Evolutionary conservation across 2,888 invertebrate species (phyloP), one percentile per base, ranked within the genome.

Genomic region (Noctua janthina): DNA sequence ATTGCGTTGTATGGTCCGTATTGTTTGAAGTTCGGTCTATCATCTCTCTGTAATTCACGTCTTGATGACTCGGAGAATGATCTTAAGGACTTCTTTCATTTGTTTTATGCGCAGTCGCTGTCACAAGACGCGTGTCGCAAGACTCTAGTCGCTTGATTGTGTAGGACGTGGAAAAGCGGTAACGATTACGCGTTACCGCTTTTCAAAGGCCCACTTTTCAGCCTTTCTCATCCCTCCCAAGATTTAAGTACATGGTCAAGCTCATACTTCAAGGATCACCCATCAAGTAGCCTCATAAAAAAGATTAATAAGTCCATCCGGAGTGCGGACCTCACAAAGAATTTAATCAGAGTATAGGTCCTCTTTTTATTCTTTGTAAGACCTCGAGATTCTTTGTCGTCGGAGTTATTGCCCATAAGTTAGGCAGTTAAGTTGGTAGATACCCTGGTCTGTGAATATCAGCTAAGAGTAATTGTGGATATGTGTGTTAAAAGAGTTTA

Each of bases 321-420:
- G 43, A 76, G 77, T 82, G 67, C 74, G 81, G 56, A 78, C 59
- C 66, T 69, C 46, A 87, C 87, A 90, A 88, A 88, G 90, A 89
- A 88, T 89, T 89, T 89, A 88, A 89, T 89, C 90, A 89, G 84
- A 46, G 67, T 72, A 68, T 69, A 68, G 64, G 64, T 62, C 76
- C 72, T 74, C 66, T 84, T 88, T 88, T 86, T 88, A 86, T 84
- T 87, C 76, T 23, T 76, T 64, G 43, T 66, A 54, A 46, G 75
- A 74, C 66, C 49, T 49, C 49, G 8, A 51, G 59, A 49, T 83
- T 79, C 74, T 89, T 87, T 87, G 88, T 89, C 51, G 70, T 74
- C 56, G 13, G 74, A 67, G 73, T 73, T 87, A 89, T 90, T 90
- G 89, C 64, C 80, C 35, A 68, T 90, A 81, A 84, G 78, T 80